Conservation (phyloP, 2,797 vertebrate species). For the Smutsia temminckii region DNA sequence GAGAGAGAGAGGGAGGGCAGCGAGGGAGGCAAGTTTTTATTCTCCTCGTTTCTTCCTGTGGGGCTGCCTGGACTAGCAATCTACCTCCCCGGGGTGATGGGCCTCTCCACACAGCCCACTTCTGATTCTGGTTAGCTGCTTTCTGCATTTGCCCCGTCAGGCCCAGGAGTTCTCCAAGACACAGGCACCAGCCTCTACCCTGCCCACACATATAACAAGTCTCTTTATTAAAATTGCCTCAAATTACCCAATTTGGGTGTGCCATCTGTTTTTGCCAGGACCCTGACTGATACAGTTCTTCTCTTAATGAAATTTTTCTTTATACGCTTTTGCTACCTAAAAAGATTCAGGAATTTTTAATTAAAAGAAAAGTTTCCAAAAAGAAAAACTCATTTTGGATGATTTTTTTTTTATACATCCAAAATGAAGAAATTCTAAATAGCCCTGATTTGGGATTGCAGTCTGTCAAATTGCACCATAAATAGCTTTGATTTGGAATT, state of each 20-base stretch:
- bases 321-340: not conserved
- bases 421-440: conserved; percentile 66
- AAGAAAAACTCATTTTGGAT: conserved; percentile 52
- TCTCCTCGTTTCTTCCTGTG: not conserved
- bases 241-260: not conserved
- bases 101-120: accelerated
- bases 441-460: conserved; percentile 67
- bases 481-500: conserved; percentile 75
- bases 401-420: not conserved
- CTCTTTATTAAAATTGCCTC: not conserved
- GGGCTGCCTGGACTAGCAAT: too few species aligned
- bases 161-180: too few species aligned
- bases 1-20: not conserved
- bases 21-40: accelerated
- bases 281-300: not conserved
- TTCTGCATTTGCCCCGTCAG: too few species aligned
- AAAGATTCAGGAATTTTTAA: conserved; percentile 44
- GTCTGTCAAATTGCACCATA: conserved; percentile 54
- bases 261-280: conserved; percentile 1
- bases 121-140: too few species aligned
- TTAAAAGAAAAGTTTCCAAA: conserved; percentile 63
- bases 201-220: not conserved
- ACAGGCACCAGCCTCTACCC: not conserved
- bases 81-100: accelerated
- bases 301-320: conserved; percentile 43